Evolutionary conservation across 92 coral and sea anemone species (phyloP), one percentile per base, ranked within the genome.

Genomic region (Palythoa caribaeorum): DNA sequence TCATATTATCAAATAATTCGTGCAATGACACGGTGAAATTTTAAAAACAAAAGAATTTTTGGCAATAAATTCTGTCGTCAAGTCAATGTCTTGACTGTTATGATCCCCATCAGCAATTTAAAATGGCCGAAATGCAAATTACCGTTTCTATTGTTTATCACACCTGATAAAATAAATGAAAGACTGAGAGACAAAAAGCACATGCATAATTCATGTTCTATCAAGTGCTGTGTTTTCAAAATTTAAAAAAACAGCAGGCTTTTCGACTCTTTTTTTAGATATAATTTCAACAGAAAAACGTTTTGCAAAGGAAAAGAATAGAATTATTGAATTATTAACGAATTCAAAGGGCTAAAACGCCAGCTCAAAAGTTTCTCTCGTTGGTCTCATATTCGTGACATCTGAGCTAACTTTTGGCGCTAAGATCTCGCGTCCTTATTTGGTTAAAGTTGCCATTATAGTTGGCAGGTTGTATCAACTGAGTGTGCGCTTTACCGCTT

Each of bases 391-490:
- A 20, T 47, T 68, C 44, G 62, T 81, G 57, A 81, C 71, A 54
- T 81, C 75, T 81, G 63, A 81, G 50, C 63, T 66, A 81, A 81
- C 16, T 66, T 39, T 81, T 66, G 47, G 75, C 63, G 62, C 57
- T 3, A 6, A 36, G 53, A 12, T 47, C 75, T 47, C n/a, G 47
- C 21, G 3, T 6, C 76, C 86, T 12, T 65, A 80, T 80, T 63
- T 63, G 60, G 85, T 5, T 9, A 80, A 19, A 60, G 73, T 59
- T 62, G 19, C 84, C 73, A 79, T 80, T 40, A 71, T 40, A 71
- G 40, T 47, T 81, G 86, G 71, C 86, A 81, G 86, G 86, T 81
- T 81, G 71, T 81, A 38, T 65, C 36, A 44, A 59, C 44, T 66
- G 86, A 81, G 86, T 81, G 10, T 81, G 86, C 86, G 76, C 57